Evolutionary conservation across 2,113 vertebrate species (phyloP).

Genomic region (Scophthalmus maximus): DNA sequence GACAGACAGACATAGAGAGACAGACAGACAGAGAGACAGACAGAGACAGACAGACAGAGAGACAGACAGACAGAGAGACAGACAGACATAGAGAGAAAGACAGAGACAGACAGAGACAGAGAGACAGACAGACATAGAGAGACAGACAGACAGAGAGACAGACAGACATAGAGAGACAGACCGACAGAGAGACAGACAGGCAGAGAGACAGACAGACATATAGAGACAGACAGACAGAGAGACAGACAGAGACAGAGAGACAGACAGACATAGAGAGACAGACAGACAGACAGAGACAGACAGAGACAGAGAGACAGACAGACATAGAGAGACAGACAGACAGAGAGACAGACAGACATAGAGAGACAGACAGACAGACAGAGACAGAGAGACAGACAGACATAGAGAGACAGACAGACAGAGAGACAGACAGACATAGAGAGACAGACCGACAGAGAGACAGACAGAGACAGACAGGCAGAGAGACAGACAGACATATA

Average conservation of each 20-base stretch:
- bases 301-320: constrained; percentile 24
- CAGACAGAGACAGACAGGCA: constrained; percentile 15
- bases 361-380: not conserved
- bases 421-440: constrained; percentile 33
- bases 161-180: constrained; percentile 20
- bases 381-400: constrained; percentile 25
- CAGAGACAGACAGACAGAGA: constrained; percentile 24
- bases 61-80: too few relatives aligned
- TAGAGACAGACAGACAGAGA: not conserved
- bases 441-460: not conserved
- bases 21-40: not conserved
- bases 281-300: not conserved
- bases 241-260: constrained; percentile 17
- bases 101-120: constrained; percentile 6
- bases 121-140: constrained; percentile 32
- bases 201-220: constrained; percentile 37
- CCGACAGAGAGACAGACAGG: too few relatives aligned
- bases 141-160: not conserved
- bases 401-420: too few relatives aligned
- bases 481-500: constrained; percentile 33
- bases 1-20: constrained; percentile 24
- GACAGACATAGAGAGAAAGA: constrained; percentile 5
- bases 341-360: constrained; percentile 37
- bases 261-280: constrained; percentile 33
- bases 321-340: too few relatives aligned